A percentile compares a stretch with the other conserved stretches of the same genome.
Conservation (phyloP, 2,797 vertebrate species). For the Acridotheres tristis region DNA sequence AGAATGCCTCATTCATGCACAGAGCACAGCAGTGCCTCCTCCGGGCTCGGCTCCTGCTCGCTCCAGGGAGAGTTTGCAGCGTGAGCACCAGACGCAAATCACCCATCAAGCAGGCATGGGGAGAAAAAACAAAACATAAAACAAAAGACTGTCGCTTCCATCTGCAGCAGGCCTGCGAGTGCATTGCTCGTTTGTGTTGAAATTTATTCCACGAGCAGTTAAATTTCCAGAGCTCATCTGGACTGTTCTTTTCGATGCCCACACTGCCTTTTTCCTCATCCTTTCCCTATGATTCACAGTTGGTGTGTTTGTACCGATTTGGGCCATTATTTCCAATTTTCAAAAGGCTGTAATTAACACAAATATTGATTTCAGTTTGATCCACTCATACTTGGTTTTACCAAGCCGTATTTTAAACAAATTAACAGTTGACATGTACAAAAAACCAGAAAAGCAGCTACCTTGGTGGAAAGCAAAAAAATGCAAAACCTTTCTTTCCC, state of each 20-base stretch:
- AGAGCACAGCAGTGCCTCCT: slow-evolving; percentile 78
- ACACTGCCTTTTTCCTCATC: slow-evolving; percentile 76
- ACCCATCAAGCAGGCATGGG: slow-evolving; percentile 79
- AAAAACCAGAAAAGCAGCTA: not conserved
- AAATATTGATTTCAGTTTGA: slow-evolving; percentile 51
- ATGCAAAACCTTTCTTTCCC: slow-evolving; percentile 75
- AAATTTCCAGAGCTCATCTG: slow-evolving; percentile 74
- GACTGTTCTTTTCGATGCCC: slow-evolving; percentile 83
- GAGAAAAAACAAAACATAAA: slow-evolving; percentile 71
- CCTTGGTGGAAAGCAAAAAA: slow-evolving; percentile 75
- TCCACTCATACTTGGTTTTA: slow-evolving; percentile 45
- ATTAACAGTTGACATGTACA: slow-evolving; percentile 10
- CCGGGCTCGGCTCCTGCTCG: slow-evolving; percentile 62
- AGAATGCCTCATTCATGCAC: slow-evolving; percentile 93
- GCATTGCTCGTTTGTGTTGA: slow-evolving; percentile 65
- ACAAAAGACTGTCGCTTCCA: slow-evolving; percentile 70
- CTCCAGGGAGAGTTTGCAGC: slow-evolving; percentile 77
- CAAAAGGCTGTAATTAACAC: slow-evolving; percentile 65
- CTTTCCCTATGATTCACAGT: slow-evolving; percentile 69
- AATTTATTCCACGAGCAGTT: slow-evolving; percentile 69
- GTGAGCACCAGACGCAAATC: slow-evolving; percentile 66
- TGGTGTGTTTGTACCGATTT: slow-evolving; percentile 62
- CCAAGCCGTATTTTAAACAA: slow-evolving; percentile 21
- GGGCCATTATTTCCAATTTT: slow-evolving; percentile 76
- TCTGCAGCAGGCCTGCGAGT: slow-evolving; percentile 57